These are phyloP conservation scores for Masticophis lateralis DNA, from an alignment of 2,797 vertebrate genomes.

Conservation along the genomic window DNA sequence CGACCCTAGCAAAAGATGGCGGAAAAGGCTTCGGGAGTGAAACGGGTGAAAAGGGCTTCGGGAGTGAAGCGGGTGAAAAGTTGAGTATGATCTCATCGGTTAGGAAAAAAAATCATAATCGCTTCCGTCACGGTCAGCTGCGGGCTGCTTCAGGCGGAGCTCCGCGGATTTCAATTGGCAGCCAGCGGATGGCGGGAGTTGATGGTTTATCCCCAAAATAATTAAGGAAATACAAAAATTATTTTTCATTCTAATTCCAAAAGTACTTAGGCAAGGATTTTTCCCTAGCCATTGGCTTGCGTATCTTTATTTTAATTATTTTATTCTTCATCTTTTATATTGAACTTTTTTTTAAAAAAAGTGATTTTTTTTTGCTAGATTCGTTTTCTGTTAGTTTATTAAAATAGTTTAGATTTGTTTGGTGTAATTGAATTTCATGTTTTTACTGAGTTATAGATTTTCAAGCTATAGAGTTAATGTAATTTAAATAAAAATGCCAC, in stretches of 20 bases:
- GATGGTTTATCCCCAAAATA: neutral
- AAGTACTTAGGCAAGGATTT: neutral
- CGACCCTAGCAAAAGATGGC: slow-evolving; percentile 11
- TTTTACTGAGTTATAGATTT: neutral
- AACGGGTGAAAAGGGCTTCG: neutral
- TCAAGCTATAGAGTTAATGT: neutral
- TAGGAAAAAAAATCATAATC: neutral
- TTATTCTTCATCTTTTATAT: neutral
- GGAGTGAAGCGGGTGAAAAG: neutral
- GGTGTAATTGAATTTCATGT: neutral
- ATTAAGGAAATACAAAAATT: neutral
- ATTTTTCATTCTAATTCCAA: neutral
- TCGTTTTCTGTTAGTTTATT: neutral
- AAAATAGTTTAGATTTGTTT: neutral
- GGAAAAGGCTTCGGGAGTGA: neutral
- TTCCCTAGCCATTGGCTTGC: neutral
- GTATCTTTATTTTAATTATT: neutral
- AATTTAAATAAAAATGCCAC: neutral
- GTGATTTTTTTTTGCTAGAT: neutral
- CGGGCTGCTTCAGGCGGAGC: rapidly evolving
- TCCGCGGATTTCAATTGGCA: no score
- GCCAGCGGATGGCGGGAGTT: neutral
- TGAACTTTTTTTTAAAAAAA: neutral
- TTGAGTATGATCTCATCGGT: neutral
- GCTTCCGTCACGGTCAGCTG: neutral